Evolutionary conservation across 2,797 vertebrate species (phyloP).

Genomic region (Vespertilio murinus): DNA sequence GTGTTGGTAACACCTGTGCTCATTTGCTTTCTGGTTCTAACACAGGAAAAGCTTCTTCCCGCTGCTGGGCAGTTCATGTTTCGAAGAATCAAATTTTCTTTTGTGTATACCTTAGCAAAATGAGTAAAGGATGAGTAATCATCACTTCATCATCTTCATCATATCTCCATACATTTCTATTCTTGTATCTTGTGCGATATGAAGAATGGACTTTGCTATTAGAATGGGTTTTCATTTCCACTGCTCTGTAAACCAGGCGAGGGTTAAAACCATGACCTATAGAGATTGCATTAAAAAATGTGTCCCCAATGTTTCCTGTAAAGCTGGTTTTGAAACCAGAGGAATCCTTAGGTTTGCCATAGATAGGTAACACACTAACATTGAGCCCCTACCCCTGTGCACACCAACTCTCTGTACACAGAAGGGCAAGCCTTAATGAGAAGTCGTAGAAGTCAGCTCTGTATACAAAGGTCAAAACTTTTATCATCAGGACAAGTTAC

Average conservation of each 20-base stretch:
- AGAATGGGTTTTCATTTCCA: constrained; percentile 16
- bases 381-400: background rate
- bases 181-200: background rate
- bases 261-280: background rate
- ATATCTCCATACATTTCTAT: background rate
- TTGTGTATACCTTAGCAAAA: background rate
- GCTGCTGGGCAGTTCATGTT: background rate
- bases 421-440: background rate
- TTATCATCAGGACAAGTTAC: background rate
- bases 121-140: background rate
- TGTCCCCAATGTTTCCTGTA: background rate
- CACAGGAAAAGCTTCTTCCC: background rate
- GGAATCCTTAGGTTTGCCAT: background rate
- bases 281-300: background rate
- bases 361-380: background rate
- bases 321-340: background rate
- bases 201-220: background rate
- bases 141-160: background rate
- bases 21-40: background rate
- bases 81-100: background rate
- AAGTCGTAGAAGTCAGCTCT: background rate
- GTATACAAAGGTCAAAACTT: background rate
- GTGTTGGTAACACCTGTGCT: background rate
- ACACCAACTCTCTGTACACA: background rate
- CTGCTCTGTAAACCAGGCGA: background rate